Evolutionary conservation across 2,113 vertebrate genomes (phyloP), one percentile per base, ranked within the genome.

Genomic region (Epinephelus moara): DNA sequence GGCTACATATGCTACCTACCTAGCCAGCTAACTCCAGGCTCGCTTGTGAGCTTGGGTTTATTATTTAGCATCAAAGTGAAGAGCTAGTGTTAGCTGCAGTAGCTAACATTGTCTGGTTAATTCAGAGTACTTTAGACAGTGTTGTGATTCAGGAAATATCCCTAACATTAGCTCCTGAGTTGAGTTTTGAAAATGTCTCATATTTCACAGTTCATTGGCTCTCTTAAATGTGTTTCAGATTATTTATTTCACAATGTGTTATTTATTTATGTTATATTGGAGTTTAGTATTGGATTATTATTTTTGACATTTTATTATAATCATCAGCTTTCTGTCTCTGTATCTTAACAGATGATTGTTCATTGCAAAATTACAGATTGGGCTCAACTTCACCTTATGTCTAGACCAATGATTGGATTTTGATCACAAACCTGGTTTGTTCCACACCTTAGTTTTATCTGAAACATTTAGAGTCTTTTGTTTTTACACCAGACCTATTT

Each of bases 291-390:
- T 47, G 2, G 47, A 27, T 19, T 37, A 9, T n/a, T 37, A 2
- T 37, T 69, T 70, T 70, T 53, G 12, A 10, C 6, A 9, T 17
- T 6, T 27, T 30, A 13, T 68, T 30, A 55, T 13, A 8, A 55
- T 18, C 21, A 42, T 52, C 52, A 25, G 19, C 67, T 66, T 63
- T 76, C 63, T 68, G 45, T 62, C 14, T 75, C 30, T 59, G 40
- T 68, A 70, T 78, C 56, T 49, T 14, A 85, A 70, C n/a, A 25
- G 56, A 64, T 55, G 55, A 53, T 60, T 70, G 37, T 76, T 76
- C 3, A 40, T 15, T 3, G 21, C 14, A 56, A 37, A 71, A 67
- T 25, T 0, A 53, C 5, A 72, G 61, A 52, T 61, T 6, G 0
- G 21, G 30, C 52, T 61, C 2, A 3, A 45, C 23, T 57, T 47